phyloP scores from a whole-genome alignment of 2,113 vertebrate genomes.

The Urocolius indicus region DNA sequence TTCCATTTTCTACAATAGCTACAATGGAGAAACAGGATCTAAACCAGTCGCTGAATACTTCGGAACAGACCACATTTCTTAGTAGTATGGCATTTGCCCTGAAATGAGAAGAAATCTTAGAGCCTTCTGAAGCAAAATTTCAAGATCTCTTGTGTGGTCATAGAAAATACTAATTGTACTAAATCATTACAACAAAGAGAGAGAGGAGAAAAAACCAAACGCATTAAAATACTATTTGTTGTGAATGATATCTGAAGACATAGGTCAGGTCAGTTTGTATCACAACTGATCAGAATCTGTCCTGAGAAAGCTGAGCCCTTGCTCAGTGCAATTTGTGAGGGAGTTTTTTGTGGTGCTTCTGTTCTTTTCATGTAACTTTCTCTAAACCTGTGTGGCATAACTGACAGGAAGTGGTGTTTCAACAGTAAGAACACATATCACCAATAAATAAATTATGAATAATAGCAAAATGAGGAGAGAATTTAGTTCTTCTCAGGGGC shows the following conservation, averaged over 20 bases:
- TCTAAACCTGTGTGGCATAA: neutral
- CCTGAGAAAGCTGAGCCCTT: too few species aligned
- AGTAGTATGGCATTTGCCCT: neutral
- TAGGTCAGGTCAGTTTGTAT: too few species aligned
- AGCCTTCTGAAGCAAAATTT: neutral
- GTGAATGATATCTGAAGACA: neutral
- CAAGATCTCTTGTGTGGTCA: neutral
- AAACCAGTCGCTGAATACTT: neutral
- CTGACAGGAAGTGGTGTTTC: slow-evolving; percentile 15
- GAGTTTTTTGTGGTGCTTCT: neutral
- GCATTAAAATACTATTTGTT: neutral
- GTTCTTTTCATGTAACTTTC: neutral
- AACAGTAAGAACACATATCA: neutral
- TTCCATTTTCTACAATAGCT: neutral
- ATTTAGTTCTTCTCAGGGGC: neutral
- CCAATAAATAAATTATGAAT: neutral
- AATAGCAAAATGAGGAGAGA: neutral
- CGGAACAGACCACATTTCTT: neutral
- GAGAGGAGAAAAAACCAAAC: neutral
- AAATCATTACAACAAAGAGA: neutral
- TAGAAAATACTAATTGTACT: neutral
- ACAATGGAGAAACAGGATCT: neutral
- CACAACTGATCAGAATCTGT: too few species aligned
- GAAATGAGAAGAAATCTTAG: neutral
- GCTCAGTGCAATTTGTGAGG: too few species aligned